Evolutionary conservation across 1,140 invertebrate genomes (phyloP), one percentile per base, ranked within the genome.

Genomic region (Habropoda laboriosa): DNA sequence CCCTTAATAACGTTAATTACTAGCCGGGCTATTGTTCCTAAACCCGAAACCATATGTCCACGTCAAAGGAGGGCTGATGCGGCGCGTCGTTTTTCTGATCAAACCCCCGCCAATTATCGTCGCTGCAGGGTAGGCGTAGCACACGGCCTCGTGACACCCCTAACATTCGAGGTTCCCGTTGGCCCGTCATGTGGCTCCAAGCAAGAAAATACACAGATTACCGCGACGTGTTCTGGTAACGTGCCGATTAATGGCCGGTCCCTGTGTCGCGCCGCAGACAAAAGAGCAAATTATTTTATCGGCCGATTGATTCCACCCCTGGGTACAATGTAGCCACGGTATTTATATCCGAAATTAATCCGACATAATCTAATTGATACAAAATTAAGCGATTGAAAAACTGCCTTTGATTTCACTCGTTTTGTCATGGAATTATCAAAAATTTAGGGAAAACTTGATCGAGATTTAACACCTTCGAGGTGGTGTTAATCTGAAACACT

Each of bases 21-120:
- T 27, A 21, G 12, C 45, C 40, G 27, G 38, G 49, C 79, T 85
- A 80, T 71, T 58, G 73, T 80, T 85, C 61, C 53, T 83, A 57
- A 80, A 53, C 38, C 63, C 38, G 51, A 61, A 63, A 47, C 55
- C 42, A 72, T 58, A 71, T 79, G 61, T 55, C 53, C 75, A 35
- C 27, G 53, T 42, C 51, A 74, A 74, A 53, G 60, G 24, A 57
- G 66, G 51, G 49, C 58, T 40, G 53, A 67, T 18, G 42, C 35
- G 55, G 35, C 32, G 60, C 40, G 27, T 58, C 40, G 53, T 82
- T 85, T 67, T 82, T 82, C 72, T 67, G 61, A 61, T 60, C 45
- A 58, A 57, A 76, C 55, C 49, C n/a, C 51, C 47, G 78, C 72
- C 85, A 83, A 86, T 86, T 86, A 86, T 77, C 77, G 57, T 78